Base-by-base conservation (phyloP, 2,797 vertebrate species). In the Arrhamphus sclerolepis region DNA sequence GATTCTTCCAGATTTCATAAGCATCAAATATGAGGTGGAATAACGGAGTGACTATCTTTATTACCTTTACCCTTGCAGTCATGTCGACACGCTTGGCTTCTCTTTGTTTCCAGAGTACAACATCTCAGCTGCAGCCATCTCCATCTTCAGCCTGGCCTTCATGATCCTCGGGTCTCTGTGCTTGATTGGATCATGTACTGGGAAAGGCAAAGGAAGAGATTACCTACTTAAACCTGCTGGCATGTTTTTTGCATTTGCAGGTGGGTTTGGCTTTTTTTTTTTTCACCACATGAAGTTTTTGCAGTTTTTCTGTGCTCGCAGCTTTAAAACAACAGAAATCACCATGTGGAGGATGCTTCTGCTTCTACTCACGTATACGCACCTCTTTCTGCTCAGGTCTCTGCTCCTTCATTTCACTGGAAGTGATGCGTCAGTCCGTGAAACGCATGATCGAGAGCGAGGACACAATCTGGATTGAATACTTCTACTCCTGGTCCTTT, bases 351-450 rank as follows among this genome's bases (percentile, higher is more conserved):
- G 11, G 41, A 21, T 49, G 49, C 40, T 7, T 17, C 8, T 3
- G 3, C 26, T 19, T 11, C 11, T 21, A 5, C 42, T 75, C 20
- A 43, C 21, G 11, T 26, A 8, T 0, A 24, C 38, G 16, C 8
- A 16, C 4, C 11, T 38, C 0, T 31, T 7, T 34, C 13, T 28
- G 2, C 70, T 3, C 90, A 99, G 97, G 97, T 47, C 91, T 99
- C 46, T 98, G 98, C 54, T 85, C 94, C 66, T 93, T 98, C 62
- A 95, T 98, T 84, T 97, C 97, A 0, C 92, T 98, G 42, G 98
- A 99, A 85, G 97, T 99, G 79, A 96, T 96, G 94, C 94, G 97
- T 7, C 97, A 99, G 75, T 99, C 97, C 0, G 96, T 99, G 77
- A 97, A 94, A 75, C 94, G 96, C 75, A 98, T 98, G 97, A 94